Percentiles rank a stretch among this genome's conserved stretches.
Evolutionary conservation across 2,797 vertebrate species (phyloP).

Genomic region (Pipistrellus kuhlii): DNA sequence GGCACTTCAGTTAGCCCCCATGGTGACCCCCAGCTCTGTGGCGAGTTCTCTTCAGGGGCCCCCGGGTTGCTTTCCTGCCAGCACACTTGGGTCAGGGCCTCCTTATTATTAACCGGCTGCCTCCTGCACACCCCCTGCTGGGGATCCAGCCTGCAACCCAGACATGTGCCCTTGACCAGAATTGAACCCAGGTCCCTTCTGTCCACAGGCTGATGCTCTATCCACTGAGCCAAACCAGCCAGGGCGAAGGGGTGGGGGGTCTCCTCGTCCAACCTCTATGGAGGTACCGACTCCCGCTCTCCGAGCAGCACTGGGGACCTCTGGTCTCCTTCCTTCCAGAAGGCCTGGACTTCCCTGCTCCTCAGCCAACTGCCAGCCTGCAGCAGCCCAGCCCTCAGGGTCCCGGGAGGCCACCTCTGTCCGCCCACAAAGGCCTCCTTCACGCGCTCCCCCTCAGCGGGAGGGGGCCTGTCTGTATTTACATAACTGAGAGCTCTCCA

Average conservation of each 20-base stretch:
- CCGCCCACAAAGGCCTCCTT: not conserved
- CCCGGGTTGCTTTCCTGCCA: not conserved
- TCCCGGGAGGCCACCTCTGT: not conserved
- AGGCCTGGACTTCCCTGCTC: not conserved
- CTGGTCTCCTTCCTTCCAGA: not conserved
- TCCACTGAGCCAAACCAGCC: no score
- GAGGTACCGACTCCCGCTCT: not conserved
- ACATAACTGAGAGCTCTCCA: constrained; percentile 11
- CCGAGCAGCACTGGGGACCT: not conserved
- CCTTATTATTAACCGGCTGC: not conserved
- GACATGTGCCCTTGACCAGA: no score
- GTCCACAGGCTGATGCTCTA: no score
- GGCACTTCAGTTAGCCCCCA: not conserved
- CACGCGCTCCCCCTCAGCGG: not conserved
- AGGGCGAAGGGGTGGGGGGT: no score
- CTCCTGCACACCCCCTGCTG: no score
- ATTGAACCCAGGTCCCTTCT: no score
- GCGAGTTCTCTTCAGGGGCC: not conserved
- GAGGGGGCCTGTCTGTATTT: constrained; percentile 16
- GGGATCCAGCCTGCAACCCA: no score
- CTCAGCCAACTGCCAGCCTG: not conserved
- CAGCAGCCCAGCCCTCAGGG: not conserved
- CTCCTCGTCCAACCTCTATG: not conserved
- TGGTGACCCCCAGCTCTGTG: not conserved
- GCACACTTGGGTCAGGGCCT: not conserved